Conservation (phyloP, 2,797 vertebrate genomes). For the Steatocranus sp. region DNA sequence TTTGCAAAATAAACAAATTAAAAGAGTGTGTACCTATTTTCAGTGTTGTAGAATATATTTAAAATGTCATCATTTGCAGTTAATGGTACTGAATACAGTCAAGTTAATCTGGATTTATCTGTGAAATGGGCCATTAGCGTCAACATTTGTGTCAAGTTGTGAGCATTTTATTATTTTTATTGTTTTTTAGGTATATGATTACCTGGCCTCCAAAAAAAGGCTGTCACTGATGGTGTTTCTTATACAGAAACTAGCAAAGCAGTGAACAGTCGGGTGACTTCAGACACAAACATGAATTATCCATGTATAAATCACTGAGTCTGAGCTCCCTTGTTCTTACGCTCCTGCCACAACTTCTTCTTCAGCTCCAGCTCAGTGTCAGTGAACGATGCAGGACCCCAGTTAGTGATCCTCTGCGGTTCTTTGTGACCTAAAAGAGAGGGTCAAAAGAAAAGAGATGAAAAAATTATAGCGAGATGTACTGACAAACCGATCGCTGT, state of each 20-base stretch:
- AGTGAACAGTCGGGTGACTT: neutral
- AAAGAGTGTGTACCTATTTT: neutral
- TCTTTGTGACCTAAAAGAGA: slow-evolving; percentile 81
- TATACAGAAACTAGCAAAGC: neutral
- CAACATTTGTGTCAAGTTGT: neutral
- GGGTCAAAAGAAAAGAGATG: neutral
- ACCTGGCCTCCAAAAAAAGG: neutral
- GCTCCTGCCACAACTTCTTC: slow-evolving; percentile 89
- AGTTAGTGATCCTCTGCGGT: slow-evolving; percentile 87
- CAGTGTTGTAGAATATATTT: neutral
- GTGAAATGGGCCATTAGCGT: neutral
- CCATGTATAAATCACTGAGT: slow-evolving; percentile 35
- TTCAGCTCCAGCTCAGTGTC: slow-evolving; percentile 84
- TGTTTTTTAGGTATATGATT: neutral
- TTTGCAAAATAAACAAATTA: neutral
- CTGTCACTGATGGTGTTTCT: neutral
- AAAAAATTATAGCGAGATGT: neutral
- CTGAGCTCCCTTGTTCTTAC: slow-evolving; percentile 73
- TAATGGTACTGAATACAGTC: neutral
- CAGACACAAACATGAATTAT: neutral
- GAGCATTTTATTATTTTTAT: neutral
- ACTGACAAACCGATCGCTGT: neutral
- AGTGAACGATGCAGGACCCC: slow-evolving; percentile 92
- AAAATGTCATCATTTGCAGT: neutral
- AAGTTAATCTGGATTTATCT: neutral